Evolutionary conservation across 2,113 vertebrate species (phyloP).

Genomic region (Lophius piscatorius): DNA sequence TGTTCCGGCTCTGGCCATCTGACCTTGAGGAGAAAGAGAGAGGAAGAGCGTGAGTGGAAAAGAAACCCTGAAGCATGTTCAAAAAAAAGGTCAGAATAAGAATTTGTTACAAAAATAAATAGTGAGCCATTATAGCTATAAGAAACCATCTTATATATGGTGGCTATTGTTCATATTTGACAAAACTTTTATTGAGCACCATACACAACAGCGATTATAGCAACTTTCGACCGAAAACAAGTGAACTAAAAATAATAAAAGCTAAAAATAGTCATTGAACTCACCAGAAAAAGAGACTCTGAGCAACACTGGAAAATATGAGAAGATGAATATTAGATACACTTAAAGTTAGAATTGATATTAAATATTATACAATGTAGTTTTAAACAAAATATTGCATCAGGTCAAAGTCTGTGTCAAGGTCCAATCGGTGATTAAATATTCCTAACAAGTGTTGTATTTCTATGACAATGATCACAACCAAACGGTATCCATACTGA

Average conservation of each 20-base stretch:
- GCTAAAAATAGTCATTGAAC: conserved; percentile 19
- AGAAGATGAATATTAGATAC: too few species aligned
- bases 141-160: too few species aligned
- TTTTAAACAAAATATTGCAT: too few species aligned
- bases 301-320: conserved; percentile 63
- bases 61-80: not conserved
- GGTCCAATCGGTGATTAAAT: too few species aligned
- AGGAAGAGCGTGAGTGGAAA: not conserved
- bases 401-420: too few species aligned
- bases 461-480: too few species aligned
- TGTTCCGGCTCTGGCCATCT: conserved; percentile 28
- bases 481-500: too few species aligned
- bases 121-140: not conserved
- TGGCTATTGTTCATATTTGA: too few species aligned
- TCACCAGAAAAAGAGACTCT: conserved; percentile 68
- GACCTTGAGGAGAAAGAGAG: conserved; percentile 46
- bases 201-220: not conserved
- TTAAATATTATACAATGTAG: too few species aligned
- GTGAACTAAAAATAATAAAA: not conserved
- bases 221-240: not conserved
- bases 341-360: too few species aligned
- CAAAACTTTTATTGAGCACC: not conserved
- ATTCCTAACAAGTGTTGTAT: too few species aligned
- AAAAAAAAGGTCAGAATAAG: not conserved
- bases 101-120: not conserved